Evolutionary conservation across 2,888 invertebrate genomes (phyloP).

Genomic region (Melitaea athalia): DNA sequence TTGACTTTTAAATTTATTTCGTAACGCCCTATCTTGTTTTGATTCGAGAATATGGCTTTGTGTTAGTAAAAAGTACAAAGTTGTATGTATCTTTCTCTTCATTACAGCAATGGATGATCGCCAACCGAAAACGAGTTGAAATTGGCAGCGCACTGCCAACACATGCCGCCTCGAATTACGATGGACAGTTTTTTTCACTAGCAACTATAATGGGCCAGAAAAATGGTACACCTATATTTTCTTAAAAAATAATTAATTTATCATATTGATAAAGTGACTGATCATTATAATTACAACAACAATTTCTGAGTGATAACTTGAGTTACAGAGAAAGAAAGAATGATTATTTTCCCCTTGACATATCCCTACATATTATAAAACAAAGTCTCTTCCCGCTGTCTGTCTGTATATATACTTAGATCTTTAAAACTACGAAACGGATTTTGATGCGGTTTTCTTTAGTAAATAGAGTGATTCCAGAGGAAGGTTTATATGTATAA

Average conservation of each 20-base stretch:
- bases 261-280: background rate
- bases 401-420: no score
- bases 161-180: conserved; percentile 13
- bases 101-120: conserved; percentile 12
- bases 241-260: background rate
- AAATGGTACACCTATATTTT: background rate
- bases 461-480: no score
- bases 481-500: no score
- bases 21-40: background rate
- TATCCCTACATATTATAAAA: no score
- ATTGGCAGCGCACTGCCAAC: conserved; percentile 10
- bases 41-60: background rate
- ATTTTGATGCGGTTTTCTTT: no score
- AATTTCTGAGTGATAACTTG: background rate
- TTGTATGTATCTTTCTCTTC: conserved; percentile 8
- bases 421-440: no score
- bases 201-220: background rate
- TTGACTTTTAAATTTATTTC: background rate
- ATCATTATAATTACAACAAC: background rate
- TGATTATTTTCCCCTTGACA: background rate
- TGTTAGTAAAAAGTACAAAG: background rate
- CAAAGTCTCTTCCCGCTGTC: no score
- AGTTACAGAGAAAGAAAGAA: background rate
- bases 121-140: conserved; percentile 17
- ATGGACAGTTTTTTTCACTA: conserved; percentile 11